phyloP scores from a whole-genome alignment of 2,888 invertebrate species.

The Gibbula magus region DNA sequence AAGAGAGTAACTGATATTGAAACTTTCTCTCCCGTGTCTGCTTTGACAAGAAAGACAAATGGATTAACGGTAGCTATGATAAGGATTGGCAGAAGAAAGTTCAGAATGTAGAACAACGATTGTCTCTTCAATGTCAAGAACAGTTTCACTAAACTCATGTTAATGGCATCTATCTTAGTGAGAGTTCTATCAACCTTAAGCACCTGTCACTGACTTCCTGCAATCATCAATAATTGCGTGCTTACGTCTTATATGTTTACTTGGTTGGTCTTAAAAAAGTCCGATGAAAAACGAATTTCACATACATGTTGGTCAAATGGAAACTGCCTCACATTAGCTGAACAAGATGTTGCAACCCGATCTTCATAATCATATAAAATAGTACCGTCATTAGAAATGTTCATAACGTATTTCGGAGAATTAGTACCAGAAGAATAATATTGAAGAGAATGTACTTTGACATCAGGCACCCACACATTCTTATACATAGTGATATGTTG shows the following conservation, averaged over 20 bases:
- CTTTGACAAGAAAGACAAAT: not conserved
- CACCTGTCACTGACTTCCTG: not conserved
- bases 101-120: not conserved
- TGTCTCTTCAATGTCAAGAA: not conserved
- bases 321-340: not conserved
- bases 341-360: not conserved
- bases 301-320: not conserved
- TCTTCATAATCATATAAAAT: not conserved
- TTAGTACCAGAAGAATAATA: not conserved
- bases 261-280: not conserved
- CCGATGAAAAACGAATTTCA: not conserved
- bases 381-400: not conserved
- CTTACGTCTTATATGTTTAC: not conserved
- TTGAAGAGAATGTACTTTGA: not conserved
- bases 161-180: not conserved
- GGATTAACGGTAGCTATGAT: not conserved
- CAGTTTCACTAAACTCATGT: not conserved
- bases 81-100: not conserved
- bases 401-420: not conserved
- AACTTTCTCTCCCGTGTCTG: not conserved
- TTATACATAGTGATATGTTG: not conserved
- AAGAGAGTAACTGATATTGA: constrained; percentile 13
- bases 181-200: not conserved
- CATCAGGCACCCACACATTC: not conserved
- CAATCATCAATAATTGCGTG: not conserved